A percentile compares a stretch with the other conserved stretches of the same genome.
These are phyloP conservation scores for Thamnaconus septentrionalis DNA, from an alignment of 2,113 vertebrate species.

Conservation along the genomic window DNA sequence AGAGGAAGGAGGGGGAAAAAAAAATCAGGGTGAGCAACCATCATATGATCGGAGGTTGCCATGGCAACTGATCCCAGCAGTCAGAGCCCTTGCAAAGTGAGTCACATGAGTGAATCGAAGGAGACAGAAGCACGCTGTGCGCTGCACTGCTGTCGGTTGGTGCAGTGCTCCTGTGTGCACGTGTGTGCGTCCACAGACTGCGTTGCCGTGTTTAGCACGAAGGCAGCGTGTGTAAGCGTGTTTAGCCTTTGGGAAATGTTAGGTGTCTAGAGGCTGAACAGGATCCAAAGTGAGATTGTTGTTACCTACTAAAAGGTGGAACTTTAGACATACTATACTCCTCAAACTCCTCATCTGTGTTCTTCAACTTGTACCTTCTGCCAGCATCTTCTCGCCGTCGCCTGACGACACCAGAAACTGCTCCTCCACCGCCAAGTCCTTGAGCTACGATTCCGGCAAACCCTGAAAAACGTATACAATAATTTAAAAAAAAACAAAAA, in stretches of 20 bases:
- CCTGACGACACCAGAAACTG: background rate
- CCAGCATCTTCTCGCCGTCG: background rate
- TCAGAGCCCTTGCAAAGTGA: slow-evolving; percentile 68
- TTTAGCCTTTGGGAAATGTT: slow-evolving; percentile 1
- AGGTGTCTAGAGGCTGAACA: too few species aligned
- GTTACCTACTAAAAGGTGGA: too few species aligned
- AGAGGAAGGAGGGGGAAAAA: slow-evolving; percentile 3
- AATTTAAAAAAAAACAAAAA: too few species aligned
- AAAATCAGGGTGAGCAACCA: slow-evolving; percentile 62
- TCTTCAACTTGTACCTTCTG: slow-evolving; percentile 4
- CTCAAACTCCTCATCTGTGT: background rate
- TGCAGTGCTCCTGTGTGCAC: slow-evolving; percentile 11
- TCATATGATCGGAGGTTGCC: slow-evolving; percentile 80
- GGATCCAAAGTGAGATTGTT: too few species aligned
- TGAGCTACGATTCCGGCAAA: too few species aligned
- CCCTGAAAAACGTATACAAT: background rate
- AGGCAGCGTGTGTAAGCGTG: slow-evolving; percentile 18
- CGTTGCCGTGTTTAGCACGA: slow-evolving; percentile 13
- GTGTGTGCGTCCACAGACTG: background rate
- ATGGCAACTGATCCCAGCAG: slow-evolving; percentile 82
- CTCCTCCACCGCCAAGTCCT: too few species aligned
- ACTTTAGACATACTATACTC: too few species aligned
- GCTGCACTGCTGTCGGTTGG: slow-evolving; percentile 36
- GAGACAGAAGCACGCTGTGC: slow-evolving; percentile 66
- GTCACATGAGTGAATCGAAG: slow-evolving; percentile 78